Evolutionary conservation across 2,888 invertebrate genomes (phyloP).

Genomic region (Junonia oenone): DNA sequence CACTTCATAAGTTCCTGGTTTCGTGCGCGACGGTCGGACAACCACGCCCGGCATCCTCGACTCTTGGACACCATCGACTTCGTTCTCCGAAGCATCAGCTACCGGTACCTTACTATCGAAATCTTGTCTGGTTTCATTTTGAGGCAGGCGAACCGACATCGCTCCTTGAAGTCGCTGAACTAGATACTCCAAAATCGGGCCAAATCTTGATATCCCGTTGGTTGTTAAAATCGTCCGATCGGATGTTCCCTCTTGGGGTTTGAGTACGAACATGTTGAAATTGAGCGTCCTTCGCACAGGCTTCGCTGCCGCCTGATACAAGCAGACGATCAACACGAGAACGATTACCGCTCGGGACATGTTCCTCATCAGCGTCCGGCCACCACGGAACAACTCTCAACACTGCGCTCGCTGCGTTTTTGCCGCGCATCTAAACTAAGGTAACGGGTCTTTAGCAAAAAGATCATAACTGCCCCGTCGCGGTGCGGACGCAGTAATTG

Average conservation of each 20-base stretch:
- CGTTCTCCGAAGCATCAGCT: slow-evolving; percentile 62
- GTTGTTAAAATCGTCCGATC: slow-evolving; percentile 55
- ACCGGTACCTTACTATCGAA: slow-evolving; percentile 35
- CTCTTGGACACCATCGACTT: slow-evolving; percentile 68
- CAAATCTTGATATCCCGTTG: slow-evolving; percentile 79
- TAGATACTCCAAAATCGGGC: slow-evolving; percentile 83
- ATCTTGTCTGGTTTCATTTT: slow-evolving; percentile 52
- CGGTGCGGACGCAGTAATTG: slow-evolving; percentile 59
- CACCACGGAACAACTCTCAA: slow-evolving; percentile 47
- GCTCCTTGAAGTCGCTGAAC: slow-evolving; percentile 85
- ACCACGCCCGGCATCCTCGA: slow-evolving; percentile 63
- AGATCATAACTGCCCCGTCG: slow-evolving; percentile 69
- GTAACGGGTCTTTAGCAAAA: slow-evolving; percentile 75
- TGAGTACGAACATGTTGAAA: slow-evolving; percentile 69
- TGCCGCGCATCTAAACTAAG: slow-evolving; percentile 65
- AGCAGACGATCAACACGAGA: slow-evolving; percentile 48
- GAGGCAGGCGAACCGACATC: slow-evolving; percentile 83
- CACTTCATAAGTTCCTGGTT: slow-evolving; percentile 66
- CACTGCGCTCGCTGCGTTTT: slow-evolving; percentile 62
- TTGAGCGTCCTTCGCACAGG: slow-evolving; percentile 66
- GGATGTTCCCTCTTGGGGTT: slow-evolving; percentile 50
- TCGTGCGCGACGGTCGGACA: slow-evolving; percentile 56
- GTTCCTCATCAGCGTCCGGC: slow-evolving; percentile 48
- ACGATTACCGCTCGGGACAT: slow-evolving; percentile 47
- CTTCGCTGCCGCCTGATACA: slow-evolving; percentile 45